Base-by-base conservation (phyloP, 1,140 invertebrate genomes). In the Saxidomus purpurata region DNA sequence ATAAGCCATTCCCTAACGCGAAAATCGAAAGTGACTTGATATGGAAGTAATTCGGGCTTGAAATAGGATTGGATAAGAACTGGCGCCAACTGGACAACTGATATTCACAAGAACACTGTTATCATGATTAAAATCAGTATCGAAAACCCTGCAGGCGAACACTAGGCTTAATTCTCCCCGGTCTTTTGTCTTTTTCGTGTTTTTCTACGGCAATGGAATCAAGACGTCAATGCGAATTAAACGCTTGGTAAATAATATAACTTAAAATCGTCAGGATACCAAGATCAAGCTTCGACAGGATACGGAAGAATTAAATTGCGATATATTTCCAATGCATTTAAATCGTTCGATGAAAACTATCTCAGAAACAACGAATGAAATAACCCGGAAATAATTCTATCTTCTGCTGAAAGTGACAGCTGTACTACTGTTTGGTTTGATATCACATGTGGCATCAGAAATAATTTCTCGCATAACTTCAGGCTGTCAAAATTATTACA, bases 241-340 rank as follows among this genome's bases (percentile, higher is more conserved):
- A 80, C 74, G 85, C 85, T 87, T 87, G 74, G 22, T 67, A 76
- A 28, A 69, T 52, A 38, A 31, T 59, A 31, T 22, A 67, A 49
- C 36, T 40, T 61, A 55, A 79, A 76, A 87, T 55, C 85, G 55
- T 31, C 71, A 40, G 38, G 40, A 47, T 69, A 40, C 63, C 74
- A 67, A 34, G 85, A 76, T 34, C 85, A 80, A 49, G 76, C 76
- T 9, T 61, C 80, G 85, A 87, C 71, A 87, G 47, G 55, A 40
- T 63, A 76, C 76, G 69, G 76, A 67, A 52, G 71, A 55, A 38
- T 40, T 9, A 76, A 86, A 77, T 77, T 77, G 69, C 43, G 83
- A 86, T 86, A 86, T 86, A 86, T 86, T 86, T 86, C 63, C 83
- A 86, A 86, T 86, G 83, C 83, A 86, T 86, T 86, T 86, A 74